phyloP scores from a whole-genome alignment of 2,797 vertebrate species.

The Hybognathus amarus region DNA sequence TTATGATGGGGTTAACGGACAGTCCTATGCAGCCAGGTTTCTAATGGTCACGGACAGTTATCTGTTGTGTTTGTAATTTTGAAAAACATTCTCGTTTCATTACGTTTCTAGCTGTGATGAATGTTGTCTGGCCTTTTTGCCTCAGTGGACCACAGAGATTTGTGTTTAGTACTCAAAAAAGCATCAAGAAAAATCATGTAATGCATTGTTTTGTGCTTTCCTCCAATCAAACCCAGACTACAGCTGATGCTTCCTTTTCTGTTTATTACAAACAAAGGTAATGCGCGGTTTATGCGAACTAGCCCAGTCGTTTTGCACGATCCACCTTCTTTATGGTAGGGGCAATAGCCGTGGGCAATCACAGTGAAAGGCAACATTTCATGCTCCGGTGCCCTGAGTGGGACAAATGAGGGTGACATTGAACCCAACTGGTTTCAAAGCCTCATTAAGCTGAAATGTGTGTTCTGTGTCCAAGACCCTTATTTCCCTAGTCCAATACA shows the following conservation, averaged over 20 bases:
- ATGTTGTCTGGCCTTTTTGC: constrained; percentile 4
- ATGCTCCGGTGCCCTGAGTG: constrained; percentile 43
- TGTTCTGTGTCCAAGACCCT: constrained; percentile 14
- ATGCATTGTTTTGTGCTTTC: background rate
- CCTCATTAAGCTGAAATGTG: constrained; percentile 43
- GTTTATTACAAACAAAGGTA: constrained; percentile 4
- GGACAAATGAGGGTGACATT: constrained; percentile 56
- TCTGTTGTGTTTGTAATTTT: constrained; percentile 18
- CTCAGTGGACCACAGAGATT: constrained; percentile 20
- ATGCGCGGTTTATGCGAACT: background rate
- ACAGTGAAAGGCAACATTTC: constrained; percentile 34
- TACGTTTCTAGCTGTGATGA: constrained; percentile 3
- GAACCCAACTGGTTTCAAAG: constrained; percentile 43
- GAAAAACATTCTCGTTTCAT: constrained; percentile 31
- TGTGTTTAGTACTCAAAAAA: constrained; percentile 6
- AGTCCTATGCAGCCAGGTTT: constrained; percentile 8
- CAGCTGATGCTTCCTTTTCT: background rate
- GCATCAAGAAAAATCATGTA: background rate
- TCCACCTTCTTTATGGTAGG: constrained; percentile 24
- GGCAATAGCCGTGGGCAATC: constrained; percentile 18
- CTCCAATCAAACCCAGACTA: background rate
- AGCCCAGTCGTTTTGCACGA: background rate
- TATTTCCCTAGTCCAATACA: constrained; percentile 1
- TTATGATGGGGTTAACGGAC: constrained; percentile 16
- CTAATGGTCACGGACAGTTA: background rate